Conservation (phyloP, 2,113 vertebrate genomes). For the Aegypius monachus region DNA sequence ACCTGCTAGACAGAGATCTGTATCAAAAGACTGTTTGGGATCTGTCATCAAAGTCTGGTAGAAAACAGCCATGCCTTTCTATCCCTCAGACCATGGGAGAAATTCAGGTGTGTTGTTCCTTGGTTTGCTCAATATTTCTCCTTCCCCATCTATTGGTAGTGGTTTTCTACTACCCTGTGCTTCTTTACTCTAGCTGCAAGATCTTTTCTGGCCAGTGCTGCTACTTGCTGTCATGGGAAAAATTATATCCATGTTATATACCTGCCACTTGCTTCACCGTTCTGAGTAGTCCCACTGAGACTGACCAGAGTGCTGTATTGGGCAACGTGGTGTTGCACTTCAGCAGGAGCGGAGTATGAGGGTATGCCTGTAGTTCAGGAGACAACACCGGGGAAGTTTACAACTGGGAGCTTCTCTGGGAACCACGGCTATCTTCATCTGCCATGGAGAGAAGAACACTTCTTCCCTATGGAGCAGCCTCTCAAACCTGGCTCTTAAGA, state of each 20-base stretch:
- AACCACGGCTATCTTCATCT: neutral
- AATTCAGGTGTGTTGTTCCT: neutral
- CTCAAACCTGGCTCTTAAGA: neutral
- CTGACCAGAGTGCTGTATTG: neutral
- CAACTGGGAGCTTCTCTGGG: neutral
- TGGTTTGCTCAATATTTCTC: neutral
- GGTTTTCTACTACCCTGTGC: neutral
- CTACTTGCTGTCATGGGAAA: neutral
- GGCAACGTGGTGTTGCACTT: neutral
- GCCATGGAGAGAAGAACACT: neutral
- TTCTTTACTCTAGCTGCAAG: neutral
- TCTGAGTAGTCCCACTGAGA: neutral
- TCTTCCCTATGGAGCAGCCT: neutral
- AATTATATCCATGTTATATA: neutral
- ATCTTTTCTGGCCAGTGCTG: neutral
- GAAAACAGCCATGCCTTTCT: neutral
- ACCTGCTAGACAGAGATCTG: neutral
- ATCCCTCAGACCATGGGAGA: neutral
- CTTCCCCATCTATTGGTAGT: neutral
- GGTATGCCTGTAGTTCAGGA: neutral
- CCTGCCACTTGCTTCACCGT: neutral
- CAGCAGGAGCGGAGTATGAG: neutral
- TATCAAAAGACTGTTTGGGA: neutral
- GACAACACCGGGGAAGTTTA: neutral
- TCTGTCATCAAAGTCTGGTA: neutral